Base-by-base conservation (phyloP, 2,888 invertebrate genomes). In the Spisula solida region DNA sequence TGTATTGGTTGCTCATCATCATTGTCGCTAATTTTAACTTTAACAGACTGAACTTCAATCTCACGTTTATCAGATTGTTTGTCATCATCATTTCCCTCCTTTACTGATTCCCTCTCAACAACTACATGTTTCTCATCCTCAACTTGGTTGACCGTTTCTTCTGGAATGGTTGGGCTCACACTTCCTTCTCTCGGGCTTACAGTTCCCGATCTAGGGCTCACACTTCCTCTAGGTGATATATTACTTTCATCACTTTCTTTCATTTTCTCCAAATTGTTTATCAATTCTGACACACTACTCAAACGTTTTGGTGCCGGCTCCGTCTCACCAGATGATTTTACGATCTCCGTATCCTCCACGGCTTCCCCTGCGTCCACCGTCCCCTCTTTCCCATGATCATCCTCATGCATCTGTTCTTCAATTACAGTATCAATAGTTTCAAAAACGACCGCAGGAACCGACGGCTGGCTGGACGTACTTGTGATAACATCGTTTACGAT, bases 401-500 rank as follows among this genome's bases (percentile, higher is more conserved):
- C 93, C 60, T 86, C 86, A 48, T 81, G 56, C 86, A 86, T 86
- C 60, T 87, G 87, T 60, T 87, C 87, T 34, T 90, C 91, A 14
- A 95, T 93, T 18, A 96, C 93, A 41, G 96, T 95, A 41, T 95
- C 94, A 81, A 96, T 95, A 0, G 96, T 95, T 80, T 95, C 96
- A n/a, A 96, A 93, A 16, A 96, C 96, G 34, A 96, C 96, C 48
- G 93, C 94, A 18, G 96, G 95, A 31, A 96, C 95, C 16, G 96
- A 96, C 6, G 96, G 96, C 82, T 95, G 93, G 12, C 87, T 92
- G 14, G 94, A 95, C 29, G 95, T 95, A n/a, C 96, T 96, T n/a
- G 88, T 93, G 56, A 96, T 94, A 29, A 96, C 96, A 84, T 96
- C 96, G 86, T 96, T 95, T 48, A 96, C 95, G 48, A 96, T 93